Evolutionary conservation across 2,888 invertebrate genomes (phyloP).

Genomic region (Spodoptera picta): DNA sequence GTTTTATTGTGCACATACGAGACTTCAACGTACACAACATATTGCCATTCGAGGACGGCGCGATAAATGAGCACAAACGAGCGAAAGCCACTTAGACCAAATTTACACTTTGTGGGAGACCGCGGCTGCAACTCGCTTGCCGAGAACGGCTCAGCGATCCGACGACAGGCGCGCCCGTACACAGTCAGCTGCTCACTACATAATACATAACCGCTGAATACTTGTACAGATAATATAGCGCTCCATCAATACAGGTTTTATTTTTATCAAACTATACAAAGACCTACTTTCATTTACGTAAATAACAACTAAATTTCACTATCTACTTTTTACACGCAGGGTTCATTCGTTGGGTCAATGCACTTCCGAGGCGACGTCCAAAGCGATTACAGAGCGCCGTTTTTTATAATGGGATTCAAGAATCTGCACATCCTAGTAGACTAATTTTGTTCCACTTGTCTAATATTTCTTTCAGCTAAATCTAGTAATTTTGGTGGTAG

Average conservation of each 20-base stretch:
- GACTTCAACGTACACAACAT: slow-evolving; percentile 78
- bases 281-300: slow-evolving; percentile 57
- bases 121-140: slow-evolving; percentile 71
- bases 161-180: slow-evolving; percentile 63
- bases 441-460: slow-evolving; percentile 38
- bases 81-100: slow-evolving; percentile 87
- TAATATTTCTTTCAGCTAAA: slow-evolving; percentile 8
- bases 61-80: slow-evolving; percentile 85
- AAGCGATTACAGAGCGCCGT: slow-evolving; percentile 80
- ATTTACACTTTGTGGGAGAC: slow-evolving; percentile 88
- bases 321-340: slow-evolving; percentile 70
- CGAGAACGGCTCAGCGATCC: slow-evolving; percentile 62
- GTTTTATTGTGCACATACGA: slow-evolving; percentile 81
- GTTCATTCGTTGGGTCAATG: slow-evolving; percentile 87
- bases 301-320: slow-evolving; percentile 62
- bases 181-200: slow-evolving; percentile 81
- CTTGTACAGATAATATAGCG: slow-evolving; percentile 51
- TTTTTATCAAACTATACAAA: slow-evolving; percentile 42
- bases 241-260: slow-evolving; percentile 50
- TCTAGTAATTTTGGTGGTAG: slow-evolving; percentile 24
- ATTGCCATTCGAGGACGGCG: slow-evolving; percentile 76
- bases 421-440: slow-evolving; percentile 62
- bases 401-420: slow-evolving; percentile 75
- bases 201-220: slow-evolving; percentile 57
- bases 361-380: slow-evolving; percentile 85